Evolutionary conservation across 1,140 invertebrate species (phyloP).

Genomic region (Drosophila tropicalis): DNA sequence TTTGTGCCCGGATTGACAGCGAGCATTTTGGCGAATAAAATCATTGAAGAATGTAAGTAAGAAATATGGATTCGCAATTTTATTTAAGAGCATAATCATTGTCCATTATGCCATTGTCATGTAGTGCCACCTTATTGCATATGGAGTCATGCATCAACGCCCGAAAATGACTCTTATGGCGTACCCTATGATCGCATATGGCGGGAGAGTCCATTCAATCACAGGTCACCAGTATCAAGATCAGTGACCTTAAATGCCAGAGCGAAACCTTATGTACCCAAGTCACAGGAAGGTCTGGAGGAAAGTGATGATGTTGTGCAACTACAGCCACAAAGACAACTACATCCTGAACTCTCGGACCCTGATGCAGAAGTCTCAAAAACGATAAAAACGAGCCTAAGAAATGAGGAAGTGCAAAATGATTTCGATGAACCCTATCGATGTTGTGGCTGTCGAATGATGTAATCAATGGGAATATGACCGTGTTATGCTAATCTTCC

Average conservation of each 20-base stretch:
- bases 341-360: neutral
- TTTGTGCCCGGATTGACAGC: constrained; percentile 50
- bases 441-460: neutral
- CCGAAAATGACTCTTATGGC: constrained; percentile 45
- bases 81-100: neutral
- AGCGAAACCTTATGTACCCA: constrained; percentile 34
- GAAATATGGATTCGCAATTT: too few species aligned
- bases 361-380: constrained; percentile 14
- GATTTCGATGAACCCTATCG: neutral
- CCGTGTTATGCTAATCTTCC: neutral
- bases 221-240: neutral
- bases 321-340: neutral
- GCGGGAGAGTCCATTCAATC: constrained; percentile 39
- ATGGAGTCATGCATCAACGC: constrained; percentile 46
- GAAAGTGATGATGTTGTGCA: constrained; percentile 17
- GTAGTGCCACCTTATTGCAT: constrained; percentile 41
- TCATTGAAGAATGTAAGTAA: constrained; percentile 54
- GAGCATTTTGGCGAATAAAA: constrained; percentile 43
- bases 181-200: constrained; percentile 58
- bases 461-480: neutral
- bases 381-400: neutral
- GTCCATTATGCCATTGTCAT: neutral
- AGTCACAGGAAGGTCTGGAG: constrained; percentile 22
- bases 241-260: constrained; percentile 36
- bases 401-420: neutral